These are phyloP conservation scores for Tyrannus savana DNA, from an alignment of 2,113 vertebrate genomes.

Conservation along the genomic window DNA sequence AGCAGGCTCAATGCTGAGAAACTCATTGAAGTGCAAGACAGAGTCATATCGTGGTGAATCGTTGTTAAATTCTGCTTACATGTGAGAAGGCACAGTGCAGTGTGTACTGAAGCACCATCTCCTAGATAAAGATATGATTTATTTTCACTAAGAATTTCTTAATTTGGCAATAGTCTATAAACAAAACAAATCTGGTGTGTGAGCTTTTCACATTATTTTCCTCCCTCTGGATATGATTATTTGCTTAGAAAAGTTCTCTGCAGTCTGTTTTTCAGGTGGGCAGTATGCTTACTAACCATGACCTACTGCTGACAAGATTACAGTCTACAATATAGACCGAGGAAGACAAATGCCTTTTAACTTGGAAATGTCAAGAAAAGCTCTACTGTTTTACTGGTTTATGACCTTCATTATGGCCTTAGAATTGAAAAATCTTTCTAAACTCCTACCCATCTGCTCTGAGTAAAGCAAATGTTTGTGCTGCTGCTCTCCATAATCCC, in stretches of 20 bases:
- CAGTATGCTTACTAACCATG: neutral
- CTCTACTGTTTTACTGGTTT: neutral
- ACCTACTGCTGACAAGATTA: neutral
- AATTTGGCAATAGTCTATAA: slow-evolving; percentile 27
- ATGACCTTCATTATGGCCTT: slow-evolving; percentile 10
- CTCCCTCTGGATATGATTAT: neutral
- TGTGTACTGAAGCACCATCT: neutral
- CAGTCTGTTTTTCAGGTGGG: neutral
- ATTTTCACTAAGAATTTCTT: slow-evolving; percentile 35
- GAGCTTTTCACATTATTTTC: slow-evolving; percentile 34
- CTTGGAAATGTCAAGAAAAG: slow-evolving; percentile 1
- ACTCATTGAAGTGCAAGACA: slow-evolving; percentile 4
- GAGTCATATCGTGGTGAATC: neutral
- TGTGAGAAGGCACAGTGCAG: neutral
- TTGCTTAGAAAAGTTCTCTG: slow-evolving; percentile 2
- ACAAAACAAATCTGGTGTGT: neutral
- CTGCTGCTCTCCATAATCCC: slow-evolving; percentile 41
- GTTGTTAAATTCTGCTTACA: neutral
- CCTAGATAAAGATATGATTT: neutral
- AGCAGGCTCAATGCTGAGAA: slow-evolving; percentile 9
- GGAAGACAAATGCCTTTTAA: neutral
- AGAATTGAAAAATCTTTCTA: slow-evolving; percentile 40
- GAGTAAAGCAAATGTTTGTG: slow-evolving; percentile 57
- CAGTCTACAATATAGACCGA: neutral
- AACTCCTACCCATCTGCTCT: slow-evolving; percentile 28